Percentiles rank a stretch among this genome's conserved stretches.
phyloP scores from a whole-genome alignment of 2,113 vertebrate species.

The Anguilla japonica region DNA sequence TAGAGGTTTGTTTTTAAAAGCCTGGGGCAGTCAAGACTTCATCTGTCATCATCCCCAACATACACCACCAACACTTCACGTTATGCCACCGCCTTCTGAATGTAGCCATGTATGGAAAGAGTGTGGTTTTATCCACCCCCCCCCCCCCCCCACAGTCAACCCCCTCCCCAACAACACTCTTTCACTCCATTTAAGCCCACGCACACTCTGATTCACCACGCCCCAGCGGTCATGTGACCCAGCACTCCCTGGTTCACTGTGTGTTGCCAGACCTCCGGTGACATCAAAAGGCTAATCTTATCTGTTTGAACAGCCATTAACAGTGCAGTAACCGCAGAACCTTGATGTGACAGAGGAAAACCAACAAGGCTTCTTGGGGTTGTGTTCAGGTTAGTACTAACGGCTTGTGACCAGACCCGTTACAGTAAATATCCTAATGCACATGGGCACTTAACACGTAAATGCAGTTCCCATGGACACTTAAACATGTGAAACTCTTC shows the following conservation, averaged over 20 bases:
- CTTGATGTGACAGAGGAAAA: neutral
- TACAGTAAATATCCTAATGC: neutral
- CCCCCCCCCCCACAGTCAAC: no score
- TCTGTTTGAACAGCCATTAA: neutral
- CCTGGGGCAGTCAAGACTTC: neutral
- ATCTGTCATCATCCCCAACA: neutral
- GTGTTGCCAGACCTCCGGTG: neutral
- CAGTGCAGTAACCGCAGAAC: neutral
- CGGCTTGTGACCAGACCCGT: neutral
- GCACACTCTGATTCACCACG: no score
- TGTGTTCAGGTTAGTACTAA: neutral
- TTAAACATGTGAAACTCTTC: neutral
- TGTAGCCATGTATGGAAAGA: no score
- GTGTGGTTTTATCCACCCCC: no score
- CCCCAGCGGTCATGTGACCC: no score
- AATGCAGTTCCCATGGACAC: neutral
- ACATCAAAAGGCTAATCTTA: neutral
- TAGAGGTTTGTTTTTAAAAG: neutral
- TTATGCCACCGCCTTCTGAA: neutral
- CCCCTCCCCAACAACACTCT: no score
- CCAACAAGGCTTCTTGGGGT: no score
- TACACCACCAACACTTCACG: neutral
- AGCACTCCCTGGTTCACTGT: no score
- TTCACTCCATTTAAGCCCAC: no score
- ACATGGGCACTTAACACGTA: neutral